These are phyloP conservation scores for Eristalis tenax DNA, from an alignment of 2,888 invertebrate species.

Conservation along the genomic window DNA sequence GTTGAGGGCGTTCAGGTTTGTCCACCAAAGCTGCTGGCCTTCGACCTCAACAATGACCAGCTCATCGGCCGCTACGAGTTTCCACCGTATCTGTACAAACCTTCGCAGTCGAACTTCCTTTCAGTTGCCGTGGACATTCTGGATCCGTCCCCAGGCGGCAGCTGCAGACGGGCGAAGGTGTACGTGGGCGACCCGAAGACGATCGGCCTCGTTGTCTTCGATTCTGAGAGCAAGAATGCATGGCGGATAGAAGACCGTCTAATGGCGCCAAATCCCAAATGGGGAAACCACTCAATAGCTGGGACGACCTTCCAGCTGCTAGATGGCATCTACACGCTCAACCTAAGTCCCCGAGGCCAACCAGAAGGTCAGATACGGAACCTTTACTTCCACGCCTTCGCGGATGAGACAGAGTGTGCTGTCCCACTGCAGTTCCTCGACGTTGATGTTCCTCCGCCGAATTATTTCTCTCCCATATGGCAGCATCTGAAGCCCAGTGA, in stretches of 20 bases:
- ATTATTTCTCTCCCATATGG: slow-evolving; percentile 81
- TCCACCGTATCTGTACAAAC: slow-evolving; percentile 74
- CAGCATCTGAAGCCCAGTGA: slow-evolving; percentile 78
- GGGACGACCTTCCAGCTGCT: slow-evolving; percentile 85
- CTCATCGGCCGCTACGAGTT: slow-evolving; percentile 80
- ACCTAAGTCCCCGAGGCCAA: slow-evolving; percentile 81
- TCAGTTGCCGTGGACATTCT: slow-evolving; percentile 82
- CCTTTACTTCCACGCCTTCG: slow-evolving; percentile 86
- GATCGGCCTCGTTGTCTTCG: slow-evolving; percentile 84
- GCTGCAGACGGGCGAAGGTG: slow-evolving; percentile 84
- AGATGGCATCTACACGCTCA: slow-evolving; percentile 86
- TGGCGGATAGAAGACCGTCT: slow-evolving; percentile 85
- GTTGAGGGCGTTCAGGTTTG: slow-evolving; percentile 81
- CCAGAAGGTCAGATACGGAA: slow-evolving; percentile 74
- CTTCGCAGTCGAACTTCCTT: slow-evolving; percentile 76
- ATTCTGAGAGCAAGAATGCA: slow-evolving; percentile 81
- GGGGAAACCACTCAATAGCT: slow-evolving; percentile 83
- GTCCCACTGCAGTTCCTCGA: slow-evolving; percentile 84
- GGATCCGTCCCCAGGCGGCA: slow-evolving; percentile 79
- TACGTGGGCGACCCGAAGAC: slow-evolving; percentile 85
- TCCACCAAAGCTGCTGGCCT: slow-evolving; percentile 88
- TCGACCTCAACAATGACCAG: slow-evolving; percentile 85
- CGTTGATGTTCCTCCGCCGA: slow-evolving; percentile 77
- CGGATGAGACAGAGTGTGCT: slow-evolving; percentile 84
- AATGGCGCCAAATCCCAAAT: slow-evolving; percentile 83